phyloP scores from a whole-genome alignment of 2,888 invertebrate species.

The Drosophila ezoana region DNA sequence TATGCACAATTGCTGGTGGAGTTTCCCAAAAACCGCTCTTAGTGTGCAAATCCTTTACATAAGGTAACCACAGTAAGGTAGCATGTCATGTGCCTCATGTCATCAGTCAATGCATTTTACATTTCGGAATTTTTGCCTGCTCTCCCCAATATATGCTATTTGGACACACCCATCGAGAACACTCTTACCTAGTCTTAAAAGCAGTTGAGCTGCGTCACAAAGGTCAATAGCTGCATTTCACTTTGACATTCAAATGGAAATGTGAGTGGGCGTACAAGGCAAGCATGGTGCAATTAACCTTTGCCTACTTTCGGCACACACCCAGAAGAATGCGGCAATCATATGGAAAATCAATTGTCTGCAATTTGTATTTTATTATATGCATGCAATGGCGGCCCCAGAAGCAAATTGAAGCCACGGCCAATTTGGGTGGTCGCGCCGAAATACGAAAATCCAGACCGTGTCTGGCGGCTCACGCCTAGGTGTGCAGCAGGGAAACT shows the following conservation, averaged over 20 bases:
- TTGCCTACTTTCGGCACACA: constrained; percentile 64
- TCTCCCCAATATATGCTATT: no score
- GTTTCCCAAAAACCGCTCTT: no score
- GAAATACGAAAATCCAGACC: constrained; percentile 51
- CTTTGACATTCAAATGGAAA: constrained; percentile 68
- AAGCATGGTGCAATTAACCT: constrained; percentile 66
- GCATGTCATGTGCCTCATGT: no score
- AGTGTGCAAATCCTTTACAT: no score
- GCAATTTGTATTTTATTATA: constrained; percentile 74
- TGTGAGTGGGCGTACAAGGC: constrained; percentile 7
- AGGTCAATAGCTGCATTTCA: constrained; percentile 48
- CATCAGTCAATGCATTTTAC: no score
- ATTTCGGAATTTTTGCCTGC: no score
- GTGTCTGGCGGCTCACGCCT: constrained; percentile 1
- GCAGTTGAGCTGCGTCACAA: constrained; percentile 2
- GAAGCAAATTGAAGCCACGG: constrained; percentile 74
- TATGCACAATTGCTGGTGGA: no score
- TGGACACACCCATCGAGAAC: no score
- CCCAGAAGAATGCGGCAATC: constrained; percentile 54
- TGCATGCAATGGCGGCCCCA: constrained; percentile 45
- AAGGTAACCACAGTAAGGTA: no score
- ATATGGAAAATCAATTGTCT: constrained; percentile 76
- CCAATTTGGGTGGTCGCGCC: constrained; percentile 76
- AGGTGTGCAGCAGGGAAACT: not conserved
- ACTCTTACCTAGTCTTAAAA: not conserved